Percentiles rank a stretch among this genome's conserved stretches.
These are phyloP conservation scores for Dascillus cervinus DNA, from an alignment of 2,888 invertebrate genomes.

Conservation along the genomic window DNA sequence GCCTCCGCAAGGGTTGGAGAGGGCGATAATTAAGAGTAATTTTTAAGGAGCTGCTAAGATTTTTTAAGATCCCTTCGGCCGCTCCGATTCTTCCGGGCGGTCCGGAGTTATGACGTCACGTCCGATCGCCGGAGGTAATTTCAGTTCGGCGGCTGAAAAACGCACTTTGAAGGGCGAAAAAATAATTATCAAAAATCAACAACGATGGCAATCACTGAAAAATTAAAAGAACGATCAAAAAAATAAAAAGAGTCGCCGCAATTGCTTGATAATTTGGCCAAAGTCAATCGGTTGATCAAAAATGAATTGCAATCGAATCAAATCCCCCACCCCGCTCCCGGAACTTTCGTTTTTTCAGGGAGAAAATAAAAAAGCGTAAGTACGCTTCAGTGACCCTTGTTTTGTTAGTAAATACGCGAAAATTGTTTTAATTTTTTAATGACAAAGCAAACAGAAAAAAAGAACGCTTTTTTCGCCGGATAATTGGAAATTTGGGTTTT, in stretches of 20 bases:
- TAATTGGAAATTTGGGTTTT: too few relatives aligned
- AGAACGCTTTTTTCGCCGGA: too few relatives aligned
- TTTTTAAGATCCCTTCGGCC: conserved; percentile 33
- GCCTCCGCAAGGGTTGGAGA: conserved; percentile 39
- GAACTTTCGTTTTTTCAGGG: conserved; percentile 21
- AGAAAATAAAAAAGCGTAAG: conserved; percentile 21
- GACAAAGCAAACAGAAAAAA: too few relatives aligned
- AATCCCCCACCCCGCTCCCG: conserved; percentile 15
- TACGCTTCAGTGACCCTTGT: conserved; percentile 18
- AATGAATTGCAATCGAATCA: conserved; percentile 28
- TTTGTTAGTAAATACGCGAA: too few relatives aligned
- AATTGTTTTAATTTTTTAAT: too few relatives aligned
- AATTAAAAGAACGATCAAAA: conserved; percentile 19
- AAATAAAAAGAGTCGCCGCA: conserved; percentile 17
- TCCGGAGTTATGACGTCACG: too few relatives aligned
- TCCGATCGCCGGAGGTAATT: too few relatives aligned
- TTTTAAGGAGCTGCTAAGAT: conserved; percentile 44
- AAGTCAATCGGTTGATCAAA: conserved; percentile 27
- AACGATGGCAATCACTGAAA: conserved; percentile 21
- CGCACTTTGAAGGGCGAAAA: conserved; percentile 19
- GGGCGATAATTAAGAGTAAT: conserved; percentile 39
- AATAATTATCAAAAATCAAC: conserved; percentile 19
- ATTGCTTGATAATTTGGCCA: conserved; percentile 19
- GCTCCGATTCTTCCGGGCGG: too few relatives aligned
- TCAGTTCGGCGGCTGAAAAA: conserved; percentile 17